A percentile compares a stretch with the other conserved stretches of the same genome.
Conservation (phyloP, 2,113 vertebrate genomes). For the Saccopteryx leptura region DNA sequence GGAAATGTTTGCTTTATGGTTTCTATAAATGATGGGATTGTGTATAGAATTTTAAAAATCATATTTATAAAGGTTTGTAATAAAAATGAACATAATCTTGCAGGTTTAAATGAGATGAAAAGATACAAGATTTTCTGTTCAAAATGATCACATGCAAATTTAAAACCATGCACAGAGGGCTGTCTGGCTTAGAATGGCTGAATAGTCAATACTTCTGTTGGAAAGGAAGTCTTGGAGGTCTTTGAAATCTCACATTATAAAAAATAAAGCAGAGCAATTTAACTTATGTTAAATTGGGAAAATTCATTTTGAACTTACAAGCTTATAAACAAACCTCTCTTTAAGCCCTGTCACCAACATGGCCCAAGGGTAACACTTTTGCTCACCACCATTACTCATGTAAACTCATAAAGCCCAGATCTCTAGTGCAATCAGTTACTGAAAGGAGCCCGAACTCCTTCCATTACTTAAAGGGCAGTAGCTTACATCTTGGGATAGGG, state of each 20-base stretch:
- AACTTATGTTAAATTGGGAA: not conserved
- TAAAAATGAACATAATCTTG: not conserved
- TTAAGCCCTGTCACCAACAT: not conserved
- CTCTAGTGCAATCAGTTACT: not conserved
- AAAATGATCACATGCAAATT: not conserved
- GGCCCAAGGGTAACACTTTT: not conserved
- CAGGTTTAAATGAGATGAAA: conserved; percentile 11
- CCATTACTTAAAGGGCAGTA: not conserved
- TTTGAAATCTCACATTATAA: conserved; percentile 21
- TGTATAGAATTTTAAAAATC: not conserved
- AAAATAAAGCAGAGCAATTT: not conserved
- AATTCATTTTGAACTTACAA: not conserved
- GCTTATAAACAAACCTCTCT: not conserved
- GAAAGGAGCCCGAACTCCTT: not conserved
- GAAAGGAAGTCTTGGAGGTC: not conserved
- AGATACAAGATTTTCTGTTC: conserved; percentile 1
- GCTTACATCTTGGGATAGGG: not conserved
- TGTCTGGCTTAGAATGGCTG: conserved; percentile 30
- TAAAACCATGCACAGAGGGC: not conserved
- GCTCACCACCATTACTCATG: not conserved
- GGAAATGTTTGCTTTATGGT: not conserved
- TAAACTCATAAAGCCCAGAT: not conserved
- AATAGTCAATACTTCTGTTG: not conserved
- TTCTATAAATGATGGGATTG: not conserved
- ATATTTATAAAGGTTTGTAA: not conserved